Conservation (phyloP, 2,888 invertebrate genomes). For the Carcina quercana region DNA sequence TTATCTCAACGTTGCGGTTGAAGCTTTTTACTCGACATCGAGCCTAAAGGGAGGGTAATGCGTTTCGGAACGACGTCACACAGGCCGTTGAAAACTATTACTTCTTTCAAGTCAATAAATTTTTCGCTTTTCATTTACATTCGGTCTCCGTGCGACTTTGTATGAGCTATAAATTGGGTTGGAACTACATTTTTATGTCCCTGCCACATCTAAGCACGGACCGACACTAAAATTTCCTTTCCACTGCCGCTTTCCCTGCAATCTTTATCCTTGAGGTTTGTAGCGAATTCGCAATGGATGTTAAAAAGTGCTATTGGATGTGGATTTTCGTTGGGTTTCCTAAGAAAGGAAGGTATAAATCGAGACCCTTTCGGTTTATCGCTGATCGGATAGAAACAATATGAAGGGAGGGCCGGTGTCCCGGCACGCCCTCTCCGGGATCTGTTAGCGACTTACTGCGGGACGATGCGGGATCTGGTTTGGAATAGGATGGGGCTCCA, state of each 20-base stretch:
- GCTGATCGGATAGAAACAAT: conserved; percentile 47
- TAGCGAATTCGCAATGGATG: conserved; percentile 11
- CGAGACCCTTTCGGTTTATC: conserved; percentile 39
- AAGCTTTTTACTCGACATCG: not conserved
- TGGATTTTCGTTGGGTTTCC: conserved; percentile 10
- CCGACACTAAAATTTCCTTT: conserved; percentile 2
- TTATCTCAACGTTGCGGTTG: conserved; percentile 16
- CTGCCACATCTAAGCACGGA: conserved; percentile 16
- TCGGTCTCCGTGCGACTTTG: conserved; percentile 31
- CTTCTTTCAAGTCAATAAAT: conserved; percentile 39
- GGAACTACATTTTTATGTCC: conserved; percentile 27
- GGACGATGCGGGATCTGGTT: too few relatives aligned
- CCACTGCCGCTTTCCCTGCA: conserved; percentile 6
- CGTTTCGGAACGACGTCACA: conserved; percentile 12
- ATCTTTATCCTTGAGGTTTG: not conserved
- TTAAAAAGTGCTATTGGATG: not conserved
- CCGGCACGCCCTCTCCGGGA: conserved; percentile 23
- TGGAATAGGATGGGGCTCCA: too few relatives aligned
- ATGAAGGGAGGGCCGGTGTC: conserved; percentile 36
- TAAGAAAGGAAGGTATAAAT: conserved; percentile 29
- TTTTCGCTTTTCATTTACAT: conserved; percentile 40
- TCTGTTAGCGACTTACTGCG: conserved; percentile 29
- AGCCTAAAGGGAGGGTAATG: too few relatives aligned
- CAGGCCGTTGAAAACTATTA: conserved; percentile 22
- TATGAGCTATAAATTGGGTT: conserved; percentile 41